These are phyloP conservation scores for Myotis findleyi DNA, from an alignment of 2,797 vertebrate species.

Conservation along the genomic window DNA sequence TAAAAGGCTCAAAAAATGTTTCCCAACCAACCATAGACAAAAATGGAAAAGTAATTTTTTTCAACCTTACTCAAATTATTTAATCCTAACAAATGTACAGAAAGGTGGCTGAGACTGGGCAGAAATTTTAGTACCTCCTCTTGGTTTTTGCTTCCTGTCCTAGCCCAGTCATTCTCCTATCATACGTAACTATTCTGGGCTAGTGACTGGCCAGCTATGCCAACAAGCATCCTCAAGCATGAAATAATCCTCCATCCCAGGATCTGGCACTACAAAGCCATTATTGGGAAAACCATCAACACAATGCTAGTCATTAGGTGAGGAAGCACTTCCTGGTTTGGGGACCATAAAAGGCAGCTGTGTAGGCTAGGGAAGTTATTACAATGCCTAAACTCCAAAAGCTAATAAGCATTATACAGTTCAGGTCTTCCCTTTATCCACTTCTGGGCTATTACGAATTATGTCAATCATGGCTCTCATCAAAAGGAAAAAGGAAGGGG, in stretches of 20 bases:
- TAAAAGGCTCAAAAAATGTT: conserved; percentile 17
- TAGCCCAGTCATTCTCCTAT: not conserved
- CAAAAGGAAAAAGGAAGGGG: conserved; percentile 42
- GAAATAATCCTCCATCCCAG: conserved; percentile 19
- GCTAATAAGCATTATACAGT: not conserved
- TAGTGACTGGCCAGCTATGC: not conserved
- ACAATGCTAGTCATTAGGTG: not conserved
- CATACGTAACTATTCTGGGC: not conserved
- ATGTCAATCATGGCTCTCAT: not conserved
- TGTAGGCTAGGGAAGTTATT: not conserved
- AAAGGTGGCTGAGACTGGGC: not conserved
- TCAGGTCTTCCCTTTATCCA: not conserved
- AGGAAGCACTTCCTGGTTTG: not conserved
- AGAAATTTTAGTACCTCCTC: not conserved
- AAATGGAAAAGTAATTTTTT: conserved; percentile 29
- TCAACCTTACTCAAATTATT: conserved; percentile 11
- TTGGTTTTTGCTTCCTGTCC: not conserved
- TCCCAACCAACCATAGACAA: not conserved
- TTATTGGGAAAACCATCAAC: conserved; percentile 1
- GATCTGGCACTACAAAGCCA: not conserved
- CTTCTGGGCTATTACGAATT: not conserved
- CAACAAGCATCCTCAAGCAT: conserved; percentile 9
- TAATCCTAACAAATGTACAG: not conserved
- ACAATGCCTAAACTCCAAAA: not conserved
- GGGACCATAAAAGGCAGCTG: not conserved